These are phyloP conservation scores for Aricia agestis DNA, from an alignment of 1,140 invertebrate genomes.

Conservation along the genomic window DNA sequence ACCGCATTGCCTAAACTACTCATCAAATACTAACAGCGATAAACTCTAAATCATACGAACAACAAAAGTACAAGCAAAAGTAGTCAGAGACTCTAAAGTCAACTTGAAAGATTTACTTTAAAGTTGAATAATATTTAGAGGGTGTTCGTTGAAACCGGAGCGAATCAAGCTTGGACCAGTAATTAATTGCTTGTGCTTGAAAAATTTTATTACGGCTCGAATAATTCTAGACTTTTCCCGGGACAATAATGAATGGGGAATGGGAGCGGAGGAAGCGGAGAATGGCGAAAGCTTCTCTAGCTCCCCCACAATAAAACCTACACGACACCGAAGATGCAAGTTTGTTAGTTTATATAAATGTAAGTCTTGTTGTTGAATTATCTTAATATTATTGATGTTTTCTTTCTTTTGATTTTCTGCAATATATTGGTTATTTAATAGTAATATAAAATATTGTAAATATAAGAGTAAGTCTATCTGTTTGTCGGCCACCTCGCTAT, in stretches of 20 bases:
- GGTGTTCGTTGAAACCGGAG: not conserved
- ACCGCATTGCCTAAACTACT: no score
- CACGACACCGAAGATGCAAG: not conserved
- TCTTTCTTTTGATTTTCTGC: no score
- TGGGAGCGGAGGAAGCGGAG: not conserved
- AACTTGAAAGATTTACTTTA: not conserved
- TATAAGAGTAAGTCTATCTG: no score
- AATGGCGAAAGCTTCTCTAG: not conserved
- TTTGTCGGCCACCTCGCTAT: no score
- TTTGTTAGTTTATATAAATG: not conserved
- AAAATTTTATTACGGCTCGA: conserved; percentile 5
- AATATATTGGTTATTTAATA: no score
- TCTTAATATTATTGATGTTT: no score
- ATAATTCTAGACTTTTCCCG: not conserved
- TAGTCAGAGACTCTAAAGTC: no score
- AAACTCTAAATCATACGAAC: no score
- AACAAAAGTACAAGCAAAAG: no score
- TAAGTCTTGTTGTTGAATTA: no score
- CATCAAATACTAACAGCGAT: no score
- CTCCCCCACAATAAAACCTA: not conserved
- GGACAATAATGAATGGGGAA: conserved; percentile 3
- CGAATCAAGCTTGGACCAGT: conserved; percentile 2
- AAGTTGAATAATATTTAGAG: not conserved
- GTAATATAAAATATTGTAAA: no score
- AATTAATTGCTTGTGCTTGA: conserved; percentile 11